Evolutionary conservation across 2,113 vertebrate species (phyloP), one percentile per base, ranked within the genome.

Genomic region (Serinus canaria): DNA sequence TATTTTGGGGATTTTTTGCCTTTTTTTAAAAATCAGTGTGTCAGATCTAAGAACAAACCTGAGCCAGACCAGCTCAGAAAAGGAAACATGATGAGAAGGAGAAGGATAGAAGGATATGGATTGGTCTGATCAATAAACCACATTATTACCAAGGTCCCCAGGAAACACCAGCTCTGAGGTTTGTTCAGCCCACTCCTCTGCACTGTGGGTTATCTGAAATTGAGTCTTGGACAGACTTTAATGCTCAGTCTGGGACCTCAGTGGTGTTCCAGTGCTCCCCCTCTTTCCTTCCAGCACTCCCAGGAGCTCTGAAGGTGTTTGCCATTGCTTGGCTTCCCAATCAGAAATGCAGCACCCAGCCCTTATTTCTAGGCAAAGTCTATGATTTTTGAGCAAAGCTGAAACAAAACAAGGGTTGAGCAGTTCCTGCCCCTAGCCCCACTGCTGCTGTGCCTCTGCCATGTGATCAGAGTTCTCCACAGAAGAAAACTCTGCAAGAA

Each of bases 401-500:
- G 43, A 67, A 37, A 58, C 15, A 44, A 77, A 91, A 11, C 8
- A 37, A 66, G 17, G n/a, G 23, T 64, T 69, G 49, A 62, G 33
- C 33, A 9, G 6, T 4, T 60, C 43, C 43, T n/a, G 5, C 24
- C 27, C 56, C 9, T 63, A 83, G 30, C 53, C 60, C 41, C 35
- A 25, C 63, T 60, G 44, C 47, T 55, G 62, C 15, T 67, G 28
- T 63, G 47, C 44, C 78, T 77, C 59, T 69, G 47, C 60, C 1
- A 1, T 0, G 1, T 30, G 4, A 23, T 27, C 50, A 6, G 35
- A 76, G 33, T 39, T 5, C 15, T 75, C 58, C 41, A 37, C 17
- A 68, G 44, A 49, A 92, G 17, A 19, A 1, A 47, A 59, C 23
- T 13, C 27, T 41, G 66, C 44, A 59, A 60, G 39, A 72, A 59